These are phyloP conservation scores for Chunga burmeisteri DNA, from an alignment of 2,113 vertebrate species.

Conservation along the genomic window DNA sequence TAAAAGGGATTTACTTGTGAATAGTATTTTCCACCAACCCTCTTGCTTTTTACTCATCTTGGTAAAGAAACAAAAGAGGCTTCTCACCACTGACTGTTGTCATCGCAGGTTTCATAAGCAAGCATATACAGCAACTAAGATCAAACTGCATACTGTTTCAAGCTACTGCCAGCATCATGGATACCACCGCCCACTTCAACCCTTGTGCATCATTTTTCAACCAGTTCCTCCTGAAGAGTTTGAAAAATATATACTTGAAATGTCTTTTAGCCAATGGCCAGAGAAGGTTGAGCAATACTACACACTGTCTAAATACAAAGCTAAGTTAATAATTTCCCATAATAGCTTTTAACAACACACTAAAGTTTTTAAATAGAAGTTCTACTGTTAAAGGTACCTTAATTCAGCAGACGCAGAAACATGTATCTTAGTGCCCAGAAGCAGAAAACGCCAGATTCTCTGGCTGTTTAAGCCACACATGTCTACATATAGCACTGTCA, in stretches of 20 bases:
- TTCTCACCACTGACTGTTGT: rapidly evolving
- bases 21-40: neutral
- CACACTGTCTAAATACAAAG: neutral
- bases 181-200: neutral
- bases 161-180: too few relatives aligned
- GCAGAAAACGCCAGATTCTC: neutral
- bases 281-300: neutral
- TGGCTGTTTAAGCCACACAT: neutral
- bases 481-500: neutral
- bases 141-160: rapidly evolving
- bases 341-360: neutral
- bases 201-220: rapidly evolving
- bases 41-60: neutral
- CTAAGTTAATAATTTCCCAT: rapidly evolving
- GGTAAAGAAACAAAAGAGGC: too few relatives aligned
- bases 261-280: too few relatives aligned
- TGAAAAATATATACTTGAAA: too few relatives aligned
- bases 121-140: rapidly evolving
- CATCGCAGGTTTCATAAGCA: too few relatives aligned
- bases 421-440: neutral
- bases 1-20: neutral
- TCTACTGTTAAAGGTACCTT: neutral
- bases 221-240: neutral
- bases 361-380: neutral
- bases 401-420: neutral